phyloP scores from a whole-genome alignment of 2,113 vertebrate species.

The Dromaius novaehollandiae region DNA sequence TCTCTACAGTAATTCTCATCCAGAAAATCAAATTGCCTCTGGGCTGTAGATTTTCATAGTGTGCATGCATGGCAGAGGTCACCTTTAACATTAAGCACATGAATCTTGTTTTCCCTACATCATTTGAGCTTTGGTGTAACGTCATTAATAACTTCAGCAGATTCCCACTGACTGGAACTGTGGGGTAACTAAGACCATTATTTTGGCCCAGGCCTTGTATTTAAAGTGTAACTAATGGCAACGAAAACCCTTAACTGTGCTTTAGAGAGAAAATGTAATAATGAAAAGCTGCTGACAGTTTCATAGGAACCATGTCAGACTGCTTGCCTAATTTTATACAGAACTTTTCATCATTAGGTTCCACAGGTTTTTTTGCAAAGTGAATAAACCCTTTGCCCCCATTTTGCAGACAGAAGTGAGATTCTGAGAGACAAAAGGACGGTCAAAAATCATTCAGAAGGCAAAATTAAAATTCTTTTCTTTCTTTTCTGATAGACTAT shows the following conservation, averaged over 20 bases:
- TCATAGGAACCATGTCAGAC: background rate
- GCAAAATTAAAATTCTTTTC: background rate
- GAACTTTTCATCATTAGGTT: background rate
- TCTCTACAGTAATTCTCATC: slow-evolving; percentile 53
- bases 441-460: background rate
- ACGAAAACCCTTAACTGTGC: slow-evolving; percentile 23
- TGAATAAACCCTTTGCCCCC: background rate
- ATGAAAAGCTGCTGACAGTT: slow-evolving; percentile 7
- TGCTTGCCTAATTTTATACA: background rate
- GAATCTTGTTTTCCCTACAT: slow-evolving; percentile 25
- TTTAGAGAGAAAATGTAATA: slow-evolving; percentile 39
- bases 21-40: slow-evolving; percentile 54
- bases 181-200: slow-evolving; percentile 20
- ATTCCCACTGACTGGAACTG: slow-evolving; percentile 26
- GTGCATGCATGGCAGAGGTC: slow-evolving; percentile 30
- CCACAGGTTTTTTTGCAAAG: background rate
- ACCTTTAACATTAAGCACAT: slow-evolving; percentile 45
- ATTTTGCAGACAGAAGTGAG: background rate
- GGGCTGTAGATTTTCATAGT: slow-evolving; percentile 35
- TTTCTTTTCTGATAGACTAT: background rate
- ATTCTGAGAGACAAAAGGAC: background rate
- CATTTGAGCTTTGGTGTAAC: slow-evolving; percentile 19
- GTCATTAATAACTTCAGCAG: slow-evolving; percentile 32
- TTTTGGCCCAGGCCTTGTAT: slow-evolving; percentile 21
- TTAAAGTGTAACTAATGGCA: slow-evolving; percentile 61